Percentiles rank a stretch among this genome's conserved stretches.
Evolutionary conservation across 1,140 invertebrate species (phyloP).

Genomic region (Calephelis nemesis): DNA sequence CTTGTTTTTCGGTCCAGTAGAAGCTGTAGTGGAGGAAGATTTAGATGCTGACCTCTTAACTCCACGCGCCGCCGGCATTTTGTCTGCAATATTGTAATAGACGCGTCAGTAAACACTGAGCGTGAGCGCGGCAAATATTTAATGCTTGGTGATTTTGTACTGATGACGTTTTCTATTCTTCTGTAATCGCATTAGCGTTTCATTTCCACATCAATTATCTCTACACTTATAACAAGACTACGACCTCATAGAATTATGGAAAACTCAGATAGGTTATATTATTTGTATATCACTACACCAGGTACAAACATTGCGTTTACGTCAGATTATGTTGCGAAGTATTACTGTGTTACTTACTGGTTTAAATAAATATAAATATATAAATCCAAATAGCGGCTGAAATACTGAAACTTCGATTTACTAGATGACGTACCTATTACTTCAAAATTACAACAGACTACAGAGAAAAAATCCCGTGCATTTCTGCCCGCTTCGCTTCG

Average conservation of each 20-base stretch:
- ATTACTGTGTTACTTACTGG: slow-evolving; percentile 60
- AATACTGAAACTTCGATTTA: slow-evolving; percentile 58
- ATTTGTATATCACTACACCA: slow-evolving; percentile 72
- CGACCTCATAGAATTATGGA: slow-evolving; percentile 65
- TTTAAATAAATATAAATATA: slow-evolving; percentile 45
- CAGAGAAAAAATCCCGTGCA: slow-evolving; percentile 67
- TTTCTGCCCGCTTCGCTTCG: slow-evolving; percentile 67
- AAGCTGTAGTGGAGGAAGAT: slow-evolving; percentile 51
- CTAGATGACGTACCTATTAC: slow-evolving; percentile 67
- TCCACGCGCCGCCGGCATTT: slow-evolving; percentile 72
- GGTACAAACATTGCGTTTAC: slow-evolving; percentile 66
- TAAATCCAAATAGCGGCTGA: slow-evolving; percentile 50
- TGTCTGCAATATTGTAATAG: slow-evolving; percentile 71
- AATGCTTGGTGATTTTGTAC: slow-evolving; percentile 42
- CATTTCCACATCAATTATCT: slow-evolving; percentile 49
- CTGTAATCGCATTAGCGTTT: slow-evolving; percentile 62
- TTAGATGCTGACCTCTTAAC: slow-evolving; percentile 72
- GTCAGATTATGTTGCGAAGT: slow-evolving; percentile 36
- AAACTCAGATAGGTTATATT: slow-evolving; percentile 74
- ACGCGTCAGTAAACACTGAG: slow-evolving; percentile 66
- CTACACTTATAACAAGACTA: slow-evolving; percentile 64
- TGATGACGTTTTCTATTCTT: slow-evolving; percentile 64
- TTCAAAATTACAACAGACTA: slow-evolving; percentile 55
- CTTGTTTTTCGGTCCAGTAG: slow-evolving; percentile 67
- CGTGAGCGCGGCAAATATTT: slow-evolving; percentile 60